Evolutionary conservation across 1,140 invertebrate genomes (phyloP), one percentile per base, ranked within the genome.

Genomic region (Eubasilissa regina): DNA sequence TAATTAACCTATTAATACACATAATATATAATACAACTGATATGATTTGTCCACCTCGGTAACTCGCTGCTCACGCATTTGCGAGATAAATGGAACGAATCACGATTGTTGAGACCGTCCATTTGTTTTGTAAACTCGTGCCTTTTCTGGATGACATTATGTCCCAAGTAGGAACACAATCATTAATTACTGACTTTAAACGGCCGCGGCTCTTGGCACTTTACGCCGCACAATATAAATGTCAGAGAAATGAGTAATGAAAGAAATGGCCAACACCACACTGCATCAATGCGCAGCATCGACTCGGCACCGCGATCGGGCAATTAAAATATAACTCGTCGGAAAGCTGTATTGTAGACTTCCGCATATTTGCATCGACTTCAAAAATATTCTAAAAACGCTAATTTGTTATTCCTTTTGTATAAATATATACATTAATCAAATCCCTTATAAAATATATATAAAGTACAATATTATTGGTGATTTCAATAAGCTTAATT

Each of bases 61-160:
- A 15, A 13, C 9, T 15, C 17, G 17, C 21, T 19, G 55, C 55
- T 58, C 55, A 15, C 7, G 21, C 55, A 21, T 58, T 58, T 58
- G 55, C 55, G 12, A 58, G 55, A 58, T 58, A 58, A 58, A 58
- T 58, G 17, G 55, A 58, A 58, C 21, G 55, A 58, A 58, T 58
- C 55, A 58, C 21, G 55, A 58, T 21, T 58, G 55, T 21, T 12
- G 55, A 21, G 55, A 58, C 55, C 17, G 55, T 58, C 21, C 55
- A 58, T 58, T 58, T 58, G 55, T 58, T 58, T 58, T 58, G 25
- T 8, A 43, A 64, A 25, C 21, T 64, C 60, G 19, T 25, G 19
- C 60, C 60, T 25, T 35, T 35, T 64, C 19, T 35, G 60, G 60
- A 64, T 64, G 60, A 25, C 60, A 64, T 64, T 64, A 64, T n/a